Evolutionary conservation across 2,113 vertebrate species (phyloP).

Genomic region (Dromas ardeola): DNA sequence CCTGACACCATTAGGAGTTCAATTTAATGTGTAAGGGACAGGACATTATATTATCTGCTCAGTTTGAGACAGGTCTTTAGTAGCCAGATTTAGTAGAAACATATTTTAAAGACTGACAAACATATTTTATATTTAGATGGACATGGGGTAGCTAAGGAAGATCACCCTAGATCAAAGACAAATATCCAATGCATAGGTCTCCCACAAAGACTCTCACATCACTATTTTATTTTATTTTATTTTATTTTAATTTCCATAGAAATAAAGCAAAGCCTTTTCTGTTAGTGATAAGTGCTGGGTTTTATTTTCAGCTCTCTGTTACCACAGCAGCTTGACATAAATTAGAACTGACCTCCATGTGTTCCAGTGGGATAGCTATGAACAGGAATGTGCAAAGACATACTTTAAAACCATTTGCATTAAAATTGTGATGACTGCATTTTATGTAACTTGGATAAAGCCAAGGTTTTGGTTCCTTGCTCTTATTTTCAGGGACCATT

Average conservation of each 20-base stretch:
- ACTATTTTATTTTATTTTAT: too few relatives aligned
- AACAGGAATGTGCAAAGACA: background rate
- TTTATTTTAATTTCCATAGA: background rate
- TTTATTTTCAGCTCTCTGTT: background rate
- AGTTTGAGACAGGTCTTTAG: background rate
- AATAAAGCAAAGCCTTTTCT: background rate
- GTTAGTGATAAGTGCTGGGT: background rate
- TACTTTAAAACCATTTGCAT: background rate
- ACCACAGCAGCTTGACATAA: conserved; percentile 17
- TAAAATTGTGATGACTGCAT: background rate
- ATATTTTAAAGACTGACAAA: background rate
- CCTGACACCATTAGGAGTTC: background rate
- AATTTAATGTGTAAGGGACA: background rate
- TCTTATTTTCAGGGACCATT: background rate
- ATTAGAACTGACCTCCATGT: background rate
- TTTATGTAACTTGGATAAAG: background rate
- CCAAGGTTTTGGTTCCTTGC: background rate
- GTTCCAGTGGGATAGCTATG: background rate
- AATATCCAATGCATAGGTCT: background rate
- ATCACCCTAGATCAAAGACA: background rate
- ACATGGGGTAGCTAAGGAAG: background rate
- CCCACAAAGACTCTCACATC: background rate
- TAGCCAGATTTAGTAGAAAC: background rate
- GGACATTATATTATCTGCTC: background rate
- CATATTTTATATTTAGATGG: background rate